A percentile compares a stretch with the other conserved stretches of the same genome.
Evolutionary conservation across 2,113 vertebrate genomes (phyloP).

Genomic region (Scopus umbretta): DNA sequence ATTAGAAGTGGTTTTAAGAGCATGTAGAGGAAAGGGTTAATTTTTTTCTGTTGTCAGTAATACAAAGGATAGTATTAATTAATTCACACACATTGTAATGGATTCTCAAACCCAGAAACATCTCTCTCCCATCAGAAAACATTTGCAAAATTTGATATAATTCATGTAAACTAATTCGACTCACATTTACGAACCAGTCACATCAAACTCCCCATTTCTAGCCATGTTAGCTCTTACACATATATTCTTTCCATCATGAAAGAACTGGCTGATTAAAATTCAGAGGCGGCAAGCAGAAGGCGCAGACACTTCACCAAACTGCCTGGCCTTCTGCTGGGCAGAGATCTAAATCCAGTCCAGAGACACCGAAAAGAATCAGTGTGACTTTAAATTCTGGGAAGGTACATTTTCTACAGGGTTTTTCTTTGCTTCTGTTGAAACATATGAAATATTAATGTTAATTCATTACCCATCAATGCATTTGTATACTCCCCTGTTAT

Average conservation of each 20-base stretch:
- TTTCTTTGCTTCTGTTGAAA: background rate
- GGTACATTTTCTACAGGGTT: background rate
- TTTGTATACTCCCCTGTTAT: background rate
- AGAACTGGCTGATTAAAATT: background rate
- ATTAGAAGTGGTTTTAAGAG: background rate
- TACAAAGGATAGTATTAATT: background rate
- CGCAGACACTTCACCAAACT: background rate
- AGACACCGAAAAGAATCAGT: background rate
- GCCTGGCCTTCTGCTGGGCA: background rate
- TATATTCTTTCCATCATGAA: background rate
- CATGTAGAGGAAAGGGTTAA: background rate
- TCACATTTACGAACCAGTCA: background rate
- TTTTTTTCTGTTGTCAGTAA: background rate
- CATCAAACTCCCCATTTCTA: background rate
- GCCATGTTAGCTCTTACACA: background rate
- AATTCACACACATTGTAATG: background rate
- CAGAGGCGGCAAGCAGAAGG: background rate
- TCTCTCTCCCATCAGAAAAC: background rate
- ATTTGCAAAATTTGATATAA: background rate
- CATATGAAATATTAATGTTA: constrained; percentile 27
- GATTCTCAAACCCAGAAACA: background rate
- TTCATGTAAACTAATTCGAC: background rate
- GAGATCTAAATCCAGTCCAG: background rate
- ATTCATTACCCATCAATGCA: constrained; percentile 1
- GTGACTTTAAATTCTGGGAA: background rate